Base-by-base conservation (phyloP, 2,797 vertebrate species). In the Argya squamiceps region DNA sequence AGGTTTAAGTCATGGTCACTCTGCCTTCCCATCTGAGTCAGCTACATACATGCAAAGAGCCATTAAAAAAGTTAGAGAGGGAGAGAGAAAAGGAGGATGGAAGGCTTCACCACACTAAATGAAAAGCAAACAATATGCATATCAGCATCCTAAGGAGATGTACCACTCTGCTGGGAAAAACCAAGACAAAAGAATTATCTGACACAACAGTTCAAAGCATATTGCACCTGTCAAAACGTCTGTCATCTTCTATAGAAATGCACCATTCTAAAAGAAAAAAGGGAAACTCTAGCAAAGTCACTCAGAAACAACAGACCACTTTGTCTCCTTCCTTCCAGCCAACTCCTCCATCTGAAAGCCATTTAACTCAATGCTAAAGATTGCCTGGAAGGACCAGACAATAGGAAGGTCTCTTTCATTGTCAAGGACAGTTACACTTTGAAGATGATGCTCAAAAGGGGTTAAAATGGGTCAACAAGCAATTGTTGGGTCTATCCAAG, bases 121-220 rank as follows among this genome's bases (percentile, higher is more conserved):
- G 96, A 98, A 98, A 98, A 97, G 97, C 97, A 96, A 98, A 97
- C 97, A 97, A 96, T 98, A 98, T 97, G 98, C 97, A 98, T 97
- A 98, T 98, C 97, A 98, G 96, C 96, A 97, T 98, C 97, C 95
- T 96, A 92, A 98, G 96, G 93, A 97, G 96, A 97, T 97, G 97
- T 96, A 96, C 98, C 84, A 98, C 97, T 98, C 98, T 97, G 95
- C 98, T 98, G 98, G 97, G 96, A 97, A 97, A 98, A 97, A 92
- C 85, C 97, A 98, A 98, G 97, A 99, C 99, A 99, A 99, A 98
- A 98, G 98, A 98, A 96, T 98, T 98, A 98, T 99, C 97, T 98
- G 98, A 98, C 98, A 99, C 97, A 98, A 98, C 98, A 98, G 98
- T 99, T 99, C 98, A 99, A 98, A 99, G 98, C 99, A 98, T 99